A percentile compares a stretch with the other conserved stretches of the same genome.
phyloP scores from a whole-genome alignment of 2,113 vertebrate genomes.

The Spilogale gracilis region DNA sequence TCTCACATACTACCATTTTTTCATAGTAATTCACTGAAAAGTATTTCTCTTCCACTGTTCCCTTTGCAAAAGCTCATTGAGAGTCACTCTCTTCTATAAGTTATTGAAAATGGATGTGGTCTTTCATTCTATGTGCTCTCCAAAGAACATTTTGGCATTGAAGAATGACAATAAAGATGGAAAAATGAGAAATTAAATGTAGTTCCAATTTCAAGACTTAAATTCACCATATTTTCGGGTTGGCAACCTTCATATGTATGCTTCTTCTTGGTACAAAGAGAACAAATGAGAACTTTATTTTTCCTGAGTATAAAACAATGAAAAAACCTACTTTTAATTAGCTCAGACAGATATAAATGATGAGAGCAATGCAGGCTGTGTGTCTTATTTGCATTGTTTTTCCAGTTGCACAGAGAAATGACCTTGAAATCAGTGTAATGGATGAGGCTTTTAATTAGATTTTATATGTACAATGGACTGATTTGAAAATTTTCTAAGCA shows the following conservation, averaged over 20 bases:
- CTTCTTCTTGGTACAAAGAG: conserved; percentile 28
- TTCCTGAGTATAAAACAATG: conserved; percentile 53
- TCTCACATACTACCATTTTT: conserved; percentile 75
- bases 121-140: conserved; percentile 55
- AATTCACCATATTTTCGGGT: conserved; percentile 44
- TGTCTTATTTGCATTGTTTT: conserved; percentile 63
- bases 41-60: conserved; percentile 50
- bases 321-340: conserved; percentile 70
- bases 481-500: conserved; percentile 40
- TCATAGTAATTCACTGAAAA: conserved; percentile 72
- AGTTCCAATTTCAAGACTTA: conserved; percentile 12
- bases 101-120: conserved; percentile 27
- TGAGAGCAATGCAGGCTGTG: neutral
- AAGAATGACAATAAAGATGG: conserved; percentile 56
- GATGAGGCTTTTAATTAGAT: conserved; percentile 38
- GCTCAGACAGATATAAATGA: conserved; percentile 48
- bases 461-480: neutral
- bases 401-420: conserved; percentile 22
- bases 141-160: conserved; percentile 52
- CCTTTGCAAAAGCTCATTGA: conserved; percentile 68
- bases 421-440: conserved; percentile 51
- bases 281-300: conserved; percentile 61
- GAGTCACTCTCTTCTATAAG: conserved; percentile 52
- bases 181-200: conserved; percentile 47
- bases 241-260: neutral